phyloP scores from a whole-genome alignment of 2,888 invertebrate genomes.

The Ferdinandea cuprea region DNA sequence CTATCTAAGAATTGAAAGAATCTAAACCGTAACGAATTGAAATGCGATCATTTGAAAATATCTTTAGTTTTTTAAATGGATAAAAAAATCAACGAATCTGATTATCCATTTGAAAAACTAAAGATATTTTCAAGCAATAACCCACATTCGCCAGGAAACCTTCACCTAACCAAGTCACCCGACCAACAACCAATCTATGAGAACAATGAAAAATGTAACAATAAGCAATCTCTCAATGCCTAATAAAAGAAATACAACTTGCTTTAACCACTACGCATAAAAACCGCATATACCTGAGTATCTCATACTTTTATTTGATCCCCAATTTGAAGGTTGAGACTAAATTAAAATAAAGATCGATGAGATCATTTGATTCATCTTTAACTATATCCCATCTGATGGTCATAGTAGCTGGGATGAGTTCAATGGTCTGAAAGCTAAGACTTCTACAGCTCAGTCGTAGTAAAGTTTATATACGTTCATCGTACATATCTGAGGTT shows the following conservation, averaged over 20 bases:
- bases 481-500: constrained; percentile 21
- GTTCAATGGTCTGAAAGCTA: constrained; percentile 30
- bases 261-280: constrained; percentile 16
- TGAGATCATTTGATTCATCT: constrained; percentile 31
- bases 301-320: constrained; percentile 17
- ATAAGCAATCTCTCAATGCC: constrained; percentile 22
- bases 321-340: constrained; percentile 35
- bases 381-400: not conserved
- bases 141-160: constrained; percentile 21
- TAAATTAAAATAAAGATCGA: constrained; percentile 35
- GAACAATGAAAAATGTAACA: constrained; percentile 23
- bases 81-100: too few relatives aligned
- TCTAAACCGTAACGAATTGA: too few relatives aligned
- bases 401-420: not conserved
- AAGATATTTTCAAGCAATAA: constrained; percentile 8
- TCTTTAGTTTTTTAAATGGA: too few relatives aligned
- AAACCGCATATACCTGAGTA: constrained; percentile 18
- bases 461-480: not conserved
- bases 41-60: too few relatives aligned
- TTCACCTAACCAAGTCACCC: constrained; percentile 9
- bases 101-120: constrained; percentile 14
- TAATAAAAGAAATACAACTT: constrained; percentile 29
- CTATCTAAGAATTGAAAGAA: too few relatives aligned
- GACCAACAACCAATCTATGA: not conserved
- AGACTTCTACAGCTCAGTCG: not conserved